These are phyloP conservation scores for Diachrysia chrysitis DNA, from an alignment of 2,888 invertebrate species.

Conservation along the genomic window DNA sequence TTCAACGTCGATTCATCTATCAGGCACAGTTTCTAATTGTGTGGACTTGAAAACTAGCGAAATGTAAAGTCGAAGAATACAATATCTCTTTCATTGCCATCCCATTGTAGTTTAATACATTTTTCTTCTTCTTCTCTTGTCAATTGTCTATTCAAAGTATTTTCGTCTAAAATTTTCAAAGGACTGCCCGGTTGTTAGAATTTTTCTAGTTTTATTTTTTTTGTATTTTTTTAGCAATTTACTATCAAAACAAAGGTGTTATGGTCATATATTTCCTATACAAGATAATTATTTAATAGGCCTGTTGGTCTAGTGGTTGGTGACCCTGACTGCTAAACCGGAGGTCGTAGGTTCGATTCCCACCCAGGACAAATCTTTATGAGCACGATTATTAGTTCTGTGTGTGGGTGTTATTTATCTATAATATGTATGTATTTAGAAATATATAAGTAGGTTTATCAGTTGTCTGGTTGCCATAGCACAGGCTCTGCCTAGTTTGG, in stretches of 20 bases:
- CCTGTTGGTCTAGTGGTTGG: too few species aligned
- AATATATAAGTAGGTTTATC: too few species aligned
- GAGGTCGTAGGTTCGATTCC: too few species aligned
- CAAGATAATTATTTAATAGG: too few species aligned
- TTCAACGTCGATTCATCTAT: constrained; percentile 69
- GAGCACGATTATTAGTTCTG: too few species aligned
- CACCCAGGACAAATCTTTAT: too few species aligned
- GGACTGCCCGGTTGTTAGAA: neutral
- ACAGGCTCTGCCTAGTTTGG: too few species aligned
- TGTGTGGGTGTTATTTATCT: too few species aligned
- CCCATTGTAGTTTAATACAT: constrained; percentile 3
- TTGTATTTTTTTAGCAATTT: neutral
- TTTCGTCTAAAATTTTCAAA: neutral
- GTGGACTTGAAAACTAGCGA: constrained; percentile 43
- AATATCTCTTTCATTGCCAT: constrained; percentile 2
- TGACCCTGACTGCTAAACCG: too few species aligned
- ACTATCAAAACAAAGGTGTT: neutral
- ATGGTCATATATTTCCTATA: too few species aligned
- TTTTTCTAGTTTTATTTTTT: neutral
- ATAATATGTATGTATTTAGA: too few species aligned
- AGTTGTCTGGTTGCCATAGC: too few species aligned
- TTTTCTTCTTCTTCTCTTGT: neutral
- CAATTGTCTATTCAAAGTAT: neutral
- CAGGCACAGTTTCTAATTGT: constrained; percentile 63
- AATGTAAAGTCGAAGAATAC: neutral